Evolutionary conservation across 2,797 vertebrate species (phyloP).

Genomic region (Helostoma temminkii): DNA sequence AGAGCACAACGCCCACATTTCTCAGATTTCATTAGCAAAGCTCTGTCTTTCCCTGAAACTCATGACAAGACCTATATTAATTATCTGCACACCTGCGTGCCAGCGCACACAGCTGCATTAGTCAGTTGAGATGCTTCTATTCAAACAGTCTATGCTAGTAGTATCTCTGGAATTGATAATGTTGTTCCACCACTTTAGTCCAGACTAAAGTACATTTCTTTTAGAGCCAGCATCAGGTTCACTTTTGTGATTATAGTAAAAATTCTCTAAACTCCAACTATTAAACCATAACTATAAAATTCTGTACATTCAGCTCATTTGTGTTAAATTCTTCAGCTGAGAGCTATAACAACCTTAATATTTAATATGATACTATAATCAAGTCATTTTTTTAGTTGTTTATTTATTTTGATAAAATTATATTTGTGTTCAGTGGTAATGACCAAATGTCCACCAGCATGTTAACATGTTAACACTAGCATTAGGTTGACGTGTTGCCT

Average conservation of each 20-base stretch:
- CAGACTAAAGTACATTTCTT: background rate
- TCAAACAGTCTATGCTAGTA: background rate
- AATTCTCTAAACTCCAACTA: too few relatives aligned
- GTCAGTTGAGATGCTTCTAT: background rate
- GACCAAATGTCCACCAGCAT: too few relatives aligned
- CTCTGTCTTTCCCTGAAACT: constrained; percentile 27
- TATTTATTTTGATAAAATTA: too few relatives aligned
- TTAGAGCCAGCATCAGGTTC: background rate
- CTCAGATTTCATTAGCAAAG: constrained; percentile 46
- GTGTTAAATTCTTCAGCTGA: too few relatives aligned
- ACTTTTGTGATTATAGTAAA: background rate
- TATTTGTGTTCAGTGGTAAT: too few relatives aligned
- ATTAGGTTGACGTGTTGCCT: too few relatives aligned
- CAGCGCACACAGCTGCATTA: constrained; percentile 8
- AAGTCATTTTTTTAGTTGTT: too few relatives aligned
- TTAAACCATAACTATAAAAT: background rate
- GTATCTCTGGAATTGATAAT: background rate
- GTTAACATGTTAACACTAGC: too few relatives aligned
- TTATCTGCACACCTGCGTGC: constrained; percentile 40
- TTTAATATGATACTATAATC: background rate
- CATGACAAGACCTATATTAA: constrained; percentile 32
- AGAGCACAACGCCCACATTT: constrained; percentile 31
- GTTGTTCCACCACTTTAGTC: background rate
- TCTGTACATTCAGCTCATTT: too few relatives aligned
- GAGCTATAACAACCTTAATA: background rate